Evolutionary conservation across 2,113 vertebrate species (phyloP).

Genomic region (Meriones unguiculatus): DNA sequence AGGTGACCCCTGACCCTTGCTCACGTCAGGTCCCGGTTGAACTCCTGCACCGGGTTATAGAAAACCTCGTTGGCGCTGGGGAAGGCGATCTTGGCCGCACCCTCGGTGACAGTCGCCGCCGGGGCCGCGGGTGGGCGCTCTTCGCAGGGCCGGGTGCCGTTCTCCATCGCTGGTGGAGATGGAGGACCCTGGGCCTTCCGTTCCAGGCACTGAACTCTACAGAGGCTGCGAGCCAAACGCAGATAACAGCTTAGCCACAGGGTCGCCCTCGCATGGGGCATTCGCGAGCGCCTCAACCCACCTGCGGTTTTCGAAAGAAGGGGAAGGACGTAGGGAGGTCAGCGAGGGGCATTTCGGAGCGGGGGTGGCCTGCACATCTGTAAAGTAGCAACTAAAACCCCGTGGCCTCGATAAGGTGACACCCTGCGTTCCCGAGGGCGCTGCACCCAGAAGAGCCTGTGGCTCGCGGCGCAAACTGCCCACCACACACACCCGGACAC

Average conservation of each 20-base stretch:
- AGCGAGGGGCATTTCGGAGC: background rate
- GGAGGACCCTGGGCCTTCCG: background rate
- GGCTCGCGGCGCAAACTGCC: background rate
- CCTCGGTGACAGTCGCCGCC: constrained; percentile 91
- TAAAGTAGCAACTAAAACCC: background rate
- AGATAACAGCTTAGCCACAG: constrained; percentile 21
- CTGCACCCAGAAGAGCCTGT: background rate
- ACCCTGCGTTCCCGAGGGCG: background rate
- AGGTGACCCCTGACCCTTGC: constrained; percentile 66
- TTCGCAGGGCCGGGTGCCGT: constrained; percentile 31
- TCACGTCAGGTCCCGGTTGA: constrained; percentile 96
- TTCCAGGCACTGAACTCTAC: background rate
- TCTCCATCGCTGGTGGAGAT: constrained; percentile 30
- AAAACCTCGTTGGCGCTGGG: constrained; percentile 95
- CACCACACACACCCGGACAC: background rate
- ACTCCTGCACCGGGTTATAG: constrained; percentile 96
- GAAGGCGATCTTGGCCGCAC: constrained; percentile 91
- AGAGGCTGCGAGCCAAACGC: constrained; percentile 4
- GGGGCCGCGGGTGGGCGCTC: constrained; percentile 2
- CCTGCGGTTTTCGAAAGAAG: background rate
- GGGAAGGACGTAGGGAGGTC: background rate
- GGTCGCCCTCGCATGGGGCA: constrained; percentile 26
- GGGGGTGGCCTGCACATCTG: background rate
- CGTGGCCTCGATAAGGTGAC: background rate
- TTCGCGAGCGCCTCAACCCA: background rate